phyloP scores from a whole-genome alignment of 2,113 vertebrate species.

The Sterna hirundo region DNA sequence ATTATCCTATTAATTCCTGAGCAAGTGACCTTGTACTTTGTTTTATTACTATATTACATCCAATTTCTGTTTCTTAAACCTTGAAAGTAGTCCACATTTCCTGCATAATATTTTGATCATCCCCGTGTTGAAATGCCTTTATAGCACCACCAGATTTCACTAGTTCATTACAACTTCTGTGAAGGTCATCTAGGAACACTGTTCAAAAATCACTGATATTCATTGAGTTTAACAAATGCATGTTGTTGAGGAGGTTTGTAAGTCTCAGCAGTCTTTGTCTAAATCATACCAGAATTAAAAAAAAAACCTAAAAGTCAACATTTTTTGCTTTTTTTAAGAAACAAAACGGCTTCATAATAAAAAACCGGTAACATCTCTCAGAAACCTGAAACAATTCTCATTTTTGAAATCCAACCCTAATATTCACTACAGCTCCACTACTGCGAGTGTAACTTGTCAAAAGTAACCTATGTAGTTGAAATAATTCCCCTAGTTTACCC shows the following conservation, averaged over 20 bases:
- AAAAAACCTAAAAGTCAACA: not conserved
- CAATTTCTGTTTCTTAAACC: not conserved
- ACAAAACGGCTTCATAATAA: not conserved
- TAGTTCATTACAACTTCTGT: not conserved
- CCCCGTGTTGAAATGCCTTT: not conserved
- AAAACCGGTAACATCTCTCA: not conserved
- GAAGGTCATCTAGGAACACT: not conserved
- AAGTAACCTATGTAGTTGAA: not conserved
- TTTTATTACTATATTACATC: not conserved
- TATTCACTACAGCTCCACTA: not conserved
- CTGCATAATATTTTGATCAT: not conserved
- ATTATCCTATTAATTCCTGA: not conserved
- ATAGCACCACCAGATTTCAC: not conserved
- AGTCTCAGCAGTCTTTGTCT: not conserved
- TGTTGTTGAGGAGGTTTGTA: not conserved
- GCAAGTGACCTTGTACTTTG: not conserved
- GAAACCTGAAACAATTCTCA: not conserved
- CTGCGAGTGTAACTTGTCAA: not conserved
- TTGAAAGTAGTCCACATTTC: not conserved
- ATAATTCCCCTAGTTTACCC: not conserved
- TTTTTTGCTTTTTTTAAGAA: not conserved
- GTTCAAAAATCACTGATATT: not conserved
- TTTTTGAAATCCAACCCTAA: not conserved
- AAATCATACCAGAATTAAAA: not conserved
- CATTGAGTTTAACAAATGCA: not conserved